Conservation (phyloP, 2,113 vertebrate species). For the Poeciliopsis retropinna region DNA sequence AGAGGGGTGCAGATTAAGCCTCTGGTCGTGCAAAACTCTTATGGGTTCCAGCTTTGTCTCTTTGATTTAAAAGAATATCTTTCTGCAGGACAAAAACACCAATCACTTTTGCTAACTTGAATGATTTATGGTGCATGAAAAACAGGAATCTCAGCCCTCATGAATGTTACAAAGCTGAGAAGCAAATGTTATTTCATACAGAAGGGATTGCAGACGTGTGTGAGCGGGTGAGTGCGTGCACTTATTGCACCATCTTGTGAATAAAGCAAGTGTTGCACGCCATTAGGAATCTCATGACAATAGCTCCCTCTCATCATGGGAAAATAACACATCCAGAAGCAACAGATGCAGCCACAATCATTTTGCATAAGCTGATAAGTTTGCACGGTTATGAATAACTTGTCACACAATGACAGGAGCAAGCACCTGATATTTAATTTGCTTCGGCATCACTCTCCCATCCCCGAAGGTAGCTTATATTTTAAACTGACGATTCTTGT, state of each 20-base stretch:
- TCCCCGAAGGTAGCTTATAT: constrained; percentile 43
- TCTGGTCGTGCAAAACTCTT: constrained; percentile 44
- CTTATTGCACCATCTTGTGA: constrained; percentile 81
- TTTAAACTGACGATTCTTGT: constrained; percentile 63
- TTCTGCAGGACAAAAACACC: constrained; percentile 42
- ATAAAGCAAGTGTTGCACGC: constrained; percentile 69
- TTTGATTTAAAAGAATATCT: constrained; percentile 47
- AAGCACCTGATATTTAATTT: constrained; percentile 53
- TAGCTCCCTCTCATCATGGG: not conserved
- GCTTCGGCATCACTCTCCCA: constrained; percentile 35
- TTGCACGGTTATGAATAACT: constrained; percentile 34
- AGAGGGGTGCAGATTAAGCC: constrained; percentile 42
- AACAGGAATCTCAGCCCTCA: constrained; percentile 37
- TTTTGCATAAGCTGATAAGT: constrained; percentile 34
- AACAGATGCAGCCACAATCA: constrained; percentile 23
- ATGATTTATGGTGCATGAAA: constrained; percentile 61
- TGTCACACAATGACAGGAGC: constrained; percentile 40
- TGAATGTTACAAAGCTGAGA: constrained; percentile 56
- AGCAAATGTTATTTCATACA: constrained; percentile 58
- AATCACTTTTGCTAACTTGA: constrained; percentile 60
- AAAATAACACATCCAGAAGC: constrained; percentile 12
- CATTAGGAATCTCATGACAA: constrained; percentile 38
- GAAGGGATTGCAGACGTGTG: constrained; percentile 26
- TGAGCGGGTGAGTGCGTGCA: constrained; percentile 57
- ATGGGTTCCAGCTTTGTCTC: constrained; percentile 54